Base-by-base conservation (phyloP, 92 coral and sea anemone genomes). In the Desmophyllum pertusum region DNA sequence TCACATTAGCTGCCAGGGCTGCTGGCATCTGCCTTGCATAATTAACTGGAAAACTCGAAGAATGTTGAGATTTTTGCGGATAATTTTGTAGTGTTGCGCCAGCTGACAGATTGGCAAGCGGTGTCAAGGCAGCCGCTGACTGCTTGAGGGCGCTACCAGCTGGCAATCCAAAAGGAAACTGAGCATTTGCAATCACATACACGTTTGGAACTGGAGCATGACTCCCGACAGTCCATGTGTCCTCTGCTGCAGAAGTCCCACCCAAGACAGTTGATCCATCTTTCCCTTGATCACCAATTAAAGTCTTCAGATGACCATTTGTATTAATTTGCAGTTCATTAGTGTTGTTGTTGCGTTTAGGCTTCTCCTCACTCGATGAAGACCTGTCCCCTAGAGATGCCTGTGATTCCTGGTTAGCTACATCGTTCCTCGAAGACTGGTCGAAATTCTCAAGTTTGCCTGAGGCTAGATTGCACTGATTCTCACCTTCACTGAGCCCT, bases 101-200 rank as follows among this genome's bases (percentile, higher is more conserved):
- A 39, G n/a, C 27, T 27, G 81, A 57, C 3, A 77, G 38, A 77
- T 59, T 37, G 33, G 23, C 55, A 48, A 29, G 59, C 21, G 55
- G 61, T 17, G 61, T 40, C 25, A 30, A 11, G 21, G 61, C 6
- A 30, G 37, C 21, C 10, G 41, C 40, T 48, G 63, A 45, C n/a
- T 74, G 57, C 19, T 11, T 53, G 46, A 53, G 35, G 21, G 21
- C 51, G 6, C n/a, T 55, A 37, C 18, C 33, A 55, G 67, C 80
- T n/a, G 73, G 73, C 2, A 38, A 19, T 18, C 73, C 73, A 6
- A 67, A 67, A 37, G 73, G 73, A 74, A 48, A 48, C 39, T 48
- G 78, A 14, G 78, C 29, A 42, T 74, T 38, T 21, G 61, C 78
- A 46, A 74, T 23, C 57, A 61, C 68, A 10, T 78, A 31, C 11